Base-by-base conservation (phyloP, 1,140 invertebrate species). In the Bombus polaris region DNA sequence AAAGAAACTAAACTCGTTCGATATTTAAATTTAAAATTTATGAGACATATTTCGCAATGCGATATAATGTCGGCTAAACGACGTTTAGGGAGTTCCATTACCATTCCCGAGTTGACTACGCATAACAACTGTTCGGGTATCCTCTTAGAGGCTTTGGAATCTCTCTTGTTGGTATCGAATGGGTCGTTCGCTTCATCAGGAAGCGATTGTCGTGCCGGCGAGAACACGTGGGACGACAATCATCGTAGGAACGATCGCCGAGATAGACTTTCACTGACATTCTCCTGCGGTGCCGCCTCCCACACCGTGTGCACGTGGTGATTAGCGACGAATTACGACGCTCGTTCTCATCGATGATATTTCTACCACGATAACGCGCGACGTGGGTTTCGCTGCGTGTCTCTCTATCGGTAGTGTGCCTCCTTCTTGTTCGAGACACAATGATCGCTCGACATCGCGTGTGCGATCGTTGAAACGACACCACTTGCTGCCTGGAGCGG, bases 261-360 rank as follows among this genome's bases (percentile, higher is more conserved):
- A 87, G 85, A 90, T 89, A 91, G 86, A 92, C 91, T 92, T 92
- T 92, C 91, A 92, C 91, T 89, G 84, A 86, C 86, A 92, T 91
- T 90, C 88, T 91, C 82, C 77, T 77, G 68, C 80, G 72, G 62
- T 87, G 83, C 80, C 73, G 81, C 87, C 90, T 85, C 89, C 91
- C 83, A 90, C 90, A 86, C 87, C 78, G 77, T 78, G 66, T 25
- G 73, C 81, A 79, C 84, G 84, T 66, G 87, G 88, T 87, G 90
- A 91, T 92, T 90, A 89, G 85, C 88, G 65, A 84, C 82, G 85
- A 92, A 92, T 92, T 92, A 92, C 83, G 88, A 87, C 86, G 86
- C 15, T 62, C 80, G 80, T 91, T 90, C 82, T 89, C 86, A 89
- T 92, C 83, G 85, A 53, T 75, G 72, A 84, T 82, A 91, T 87